Evolutionary conservation across 1,140 invertebrate species (phyloP).

Genomic region (Triops cancriformis): DNA sequence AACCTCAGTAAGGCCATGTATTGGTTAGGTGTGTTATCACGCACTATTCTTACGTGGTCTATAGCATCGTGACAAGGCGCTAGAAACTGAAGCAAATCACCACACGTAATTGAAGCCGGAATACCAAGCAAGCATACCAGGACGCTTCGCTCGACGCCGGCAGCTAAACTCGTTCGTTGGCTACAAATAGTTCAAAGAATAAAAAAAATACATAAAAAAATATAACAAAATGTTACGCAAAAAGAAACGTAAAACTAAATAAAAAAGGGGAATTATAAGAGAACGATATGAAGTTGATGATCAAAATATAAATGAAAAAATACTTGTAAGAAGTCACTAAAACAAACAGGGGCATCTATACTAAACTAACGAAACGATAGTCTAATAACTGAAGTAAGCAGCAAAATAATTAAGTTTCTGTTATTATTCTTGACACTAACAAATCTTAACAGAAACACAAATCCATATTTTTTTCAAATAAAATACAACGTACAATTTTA

Average conservation of each 20-base stretch:
- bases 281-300: neutral
- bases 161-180: conserved; percentile 45
- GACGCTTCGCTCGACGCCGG: conserved; percentile 56
- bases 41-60: conserved; percentile 81
- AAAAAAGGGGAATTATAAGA: too few relatives aligned
- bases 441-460: too few relatives aligned
- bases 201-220: conserved; percentile 18
- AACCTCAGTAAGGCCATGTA: conserved; percentile 94
- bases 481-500: too few relatives aligned
- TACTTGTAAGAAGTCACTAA: neutral
- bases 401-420: too few relatives aligned
- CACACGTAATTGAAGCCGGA: conserved; percentile 82
- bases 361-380: too few relatives aligned
- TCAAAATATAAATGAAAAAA: conserved; percentile 6
- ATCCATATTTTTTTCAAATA: too few relatives aligned
- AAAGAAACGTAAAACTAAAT: too few relatives aligned
- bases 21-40: conserved; percentile 72
- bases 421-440: too few relatives aligned
- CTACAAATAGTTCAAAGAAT: conserved; percentile 39
- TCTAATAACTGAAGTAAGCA: too few relatives aligned
- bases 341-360: conserved; percentile 20
- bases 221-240: too few relatives aligned
- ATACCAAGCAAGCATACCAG: conserved; percentile 87
- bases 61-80: conserved; percentile 85
- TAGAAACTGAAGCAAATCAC: conserved; percentile 89